Conservation (phyloP, 2,113 vertebrate species). For the Zosterops borbonicus region DNA sequence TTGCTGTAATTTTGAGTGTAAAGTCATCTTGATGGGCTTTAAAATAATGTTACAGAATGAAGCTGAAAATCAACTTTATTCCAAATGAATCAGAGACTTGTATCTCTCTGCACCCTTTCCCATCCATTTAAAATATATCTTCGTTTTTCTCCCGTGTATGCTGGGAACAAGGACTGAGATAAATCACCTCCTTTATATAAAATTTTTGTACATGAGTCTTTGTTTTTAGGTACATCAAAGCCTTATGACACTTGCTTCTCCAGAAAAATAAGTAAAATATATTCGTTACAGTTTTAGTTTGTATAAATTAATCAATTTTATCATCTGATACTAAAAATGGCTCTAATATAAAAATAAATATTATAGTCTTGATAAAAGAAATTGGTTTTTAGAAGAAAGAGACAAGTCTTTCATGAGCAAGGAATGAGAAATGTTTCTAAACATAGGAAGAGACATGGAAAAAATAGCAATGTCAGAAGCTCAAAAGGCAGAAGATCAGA, state of each 20-base stretch:
- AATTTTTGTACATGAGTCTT: neutral
- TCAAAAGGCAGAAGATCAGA: constrained; percentile 40
- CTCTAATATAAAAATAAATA: neutral
- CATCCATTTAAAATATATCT: neutral
- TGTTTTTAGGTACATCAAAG: neutral
- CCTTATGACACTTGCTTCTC: neutral
- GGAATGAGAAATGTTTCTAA: constrained; percentile 5
- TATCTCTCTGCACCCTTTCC: neutral
- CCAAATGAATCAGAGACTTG: neutral
- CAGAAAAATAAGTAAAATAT: neutral
- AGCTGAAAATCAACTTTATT: neutral
- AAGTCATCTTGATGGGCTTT: neutral
- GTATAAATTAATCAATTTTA: constrained; percentile 15
- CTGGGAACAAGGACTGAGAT: neutral
- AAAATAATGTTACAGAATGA: neutral
- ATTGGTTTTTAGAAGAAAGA: neutral
- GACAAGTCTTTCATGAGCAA: neutral
- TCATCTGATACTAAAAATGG: neutral
- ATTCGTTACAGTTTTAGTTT: neutral
- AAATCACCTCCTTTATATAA: neutral
- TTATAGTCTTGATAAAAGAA: neutral
- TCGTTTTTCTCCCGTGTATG: fast-evolving
- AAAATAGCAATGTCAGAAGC: neutral
- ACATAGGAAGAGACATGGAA: neutral
- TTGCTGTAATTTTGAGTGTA: neutral